These are phyloP conservation scores for Alligator mississippiensis DNA, from an alignment of 2,113 vertebrate genomes.

Conservation along the genomic window DNA sequence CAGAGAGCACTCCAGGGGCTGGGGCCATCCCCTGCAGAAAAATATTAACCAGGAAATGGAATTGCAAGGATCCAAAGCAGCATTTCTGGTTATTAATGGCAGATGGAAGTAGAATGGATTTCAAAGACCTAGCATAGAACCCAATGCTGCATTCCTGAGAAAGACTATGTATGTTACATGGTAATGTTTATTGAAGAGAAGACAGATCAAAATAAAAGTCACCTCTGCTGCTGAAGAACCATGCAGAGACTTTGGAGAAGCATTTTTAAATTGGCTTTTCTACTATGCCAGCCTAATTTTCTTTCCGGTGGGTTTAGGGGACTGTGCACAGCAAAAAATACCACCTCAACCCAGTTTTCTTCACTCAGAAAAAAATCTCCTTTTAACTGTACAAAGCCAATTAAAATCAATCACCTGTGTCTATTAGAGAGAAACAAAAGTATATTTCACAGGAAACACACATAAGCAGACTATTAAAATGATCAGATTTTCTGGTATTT, in stretches of 20 bases:
- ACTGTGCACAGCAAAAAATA: background rate
- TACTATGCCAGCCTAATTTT: background rate
- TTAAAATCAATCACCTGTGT: slow-evolving; percentile 29
- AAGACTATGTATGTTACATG: accelerated
- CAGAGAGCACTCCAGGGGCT: background rate
- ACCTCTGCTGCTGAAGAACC: background rate
- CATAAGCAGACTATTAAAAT: slow-evolving; percentile 35
- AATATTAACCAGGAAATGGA: background rate
- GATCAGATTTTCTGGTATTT: background rate
- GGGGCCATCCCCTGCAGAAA: background rate
- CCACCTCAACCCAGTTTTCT: background rate
- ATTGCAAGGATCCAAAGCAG: background rate
- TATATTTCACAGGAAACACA: slow-evolving; percentile 49
- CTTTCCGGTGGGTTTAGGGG: background rate
- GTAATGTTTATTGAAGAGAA: background rate
- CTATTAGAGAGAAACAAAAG: slow-evolving; percentile 40
- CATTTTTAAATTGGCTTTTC: background rate
- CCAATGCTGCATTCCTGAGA: background rate
- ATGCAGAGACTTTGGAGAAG: background rate
- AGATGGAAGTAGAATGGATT: background rate
- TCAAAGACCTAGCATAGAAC: background rate
- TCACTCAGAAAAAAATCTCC: slow-evolving; percentile 25
- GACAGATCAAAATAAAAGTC: background rate
- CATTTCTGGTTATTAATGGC: background rate
- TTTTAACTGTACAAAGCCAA: background rate